phyloP scores from a whole-genome alignment of 2,888 invertebrate genomes.

The Coelopa pilipes region DNA sequence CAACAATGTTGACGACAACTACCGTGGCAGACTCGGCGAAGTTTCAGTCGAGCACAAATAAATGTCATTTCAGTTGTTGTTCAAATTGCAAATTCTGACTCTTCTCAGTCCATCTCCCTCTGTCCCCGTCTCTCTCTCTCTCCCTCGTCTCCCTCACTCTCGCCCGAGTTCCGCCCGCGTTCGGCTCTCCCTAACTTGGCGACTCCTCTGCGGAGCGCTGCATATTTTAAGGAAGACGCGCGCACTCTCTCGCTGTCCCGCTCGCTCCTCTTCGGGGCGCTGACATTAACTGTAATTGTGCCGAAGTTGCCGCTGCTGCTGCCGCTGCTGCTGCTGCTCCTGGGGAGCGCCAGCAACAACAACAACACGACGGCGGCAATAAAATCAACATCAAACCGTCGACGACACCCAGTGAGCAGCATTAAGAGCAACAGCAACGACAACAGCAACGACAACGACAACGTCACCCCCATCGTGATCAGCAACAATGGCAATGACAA shows the following conservation, averaged over 20 bases:
- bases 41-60: conserved; percentile 3
- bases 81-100: background rate
- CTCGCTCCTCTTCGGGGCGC: background rate
- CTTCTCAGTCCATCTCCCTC: background rate
- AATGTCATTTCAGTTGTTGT: conserved; percentile 1
- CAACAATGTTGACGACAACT: background rate
- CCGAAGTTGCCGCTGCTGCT: background rate
- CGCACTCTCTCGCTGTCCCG: background rate
- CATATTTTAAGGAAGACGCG: conserved; percentile 15
- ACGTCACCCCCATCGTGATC: background rate
- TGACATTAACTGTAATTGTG: conserved; percentile 23
- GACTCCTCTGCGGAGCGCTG: background rate
- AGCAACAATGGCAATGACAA: background rate
- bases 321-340: background rate
- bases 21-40: background rate
- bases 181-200: too few species aligned
- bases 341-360: background rate
- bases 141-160: background rate
- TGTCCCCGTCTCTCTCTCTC: background rate
- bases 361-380: background rate
- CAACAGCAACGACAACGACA: background rate
- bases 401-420: background rate
- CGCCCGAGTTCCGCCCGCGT: too few species aligned
- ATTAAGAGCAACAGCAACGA: background rate
- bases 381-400: background rate